These are phyloP conservation scores for Aurelia sp. DNA, from an alignment of 30 jellyfish, hydroid and myxozoan species.

Conservation along the genomic window DNA sequence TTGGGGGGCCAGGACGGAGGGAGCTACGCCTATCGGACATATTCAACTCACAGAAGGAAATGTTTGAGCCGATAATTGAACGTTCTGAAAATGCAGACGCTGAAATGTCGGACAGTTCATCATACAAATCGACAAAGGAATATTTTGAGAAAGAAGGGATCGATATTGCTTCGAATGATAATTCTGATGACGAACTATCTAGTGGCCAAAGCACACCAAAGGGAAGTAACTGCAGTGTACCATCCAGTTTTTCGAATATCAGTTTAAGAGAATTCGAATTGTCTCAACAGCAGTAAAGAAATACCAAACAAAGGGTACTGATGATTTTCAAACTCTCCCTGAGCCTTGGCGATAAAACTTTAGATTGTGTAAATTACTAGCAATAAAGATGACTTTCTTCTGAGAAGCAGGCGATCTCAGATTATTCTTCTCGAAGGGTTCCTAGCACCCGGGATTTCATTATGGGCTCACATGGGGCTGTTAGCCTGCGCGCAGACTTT, in stretches of 20 bases:
- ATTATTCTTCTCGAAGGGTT: too few relatives aligned
- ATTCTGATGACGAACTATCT: not conserved
- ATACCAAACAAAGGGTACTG: not conserved
- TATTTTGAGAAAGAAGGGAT: constrained; percentile 10
- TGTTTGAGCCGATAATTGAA: constrained; percentile 59
- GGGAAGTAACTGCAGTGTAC: constrained; percentile 21
- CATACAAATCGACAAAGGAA: constrained; percentile 49
- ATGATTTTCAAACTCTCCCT: too few relatives aligned
- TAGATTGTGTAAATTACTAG: too few relatives aligned
- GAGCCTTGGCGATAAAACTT: too few relatives aligned
- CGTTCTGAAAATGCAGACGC: constrained; percentile 37
- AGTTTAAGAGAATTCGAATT: constrained; percentile 14
- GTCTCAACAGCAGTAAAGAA: not conserved
- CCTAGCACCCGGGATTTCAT: too few relatives aligned
- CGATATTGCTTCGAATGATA: not conserved
- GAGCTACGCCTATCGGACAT: constrained; percentile 52
- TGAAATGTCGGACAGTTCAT: constrained; percentile 39
- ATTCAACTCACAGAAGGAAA: constrained; percentile 54
- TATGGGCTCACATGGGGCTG: too few relatives aligned
- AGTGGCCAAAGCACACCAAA: constrained; percentile 48
- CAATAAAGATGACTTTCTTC: too few relatives aligned
- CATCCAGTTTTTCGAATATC: constrained; percentile 50
- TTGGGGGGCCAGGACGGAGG: constrained; percentile 36
- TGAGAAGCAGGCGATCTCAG: too few relatives aligned
- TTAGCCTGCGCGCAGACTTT: too few relatives aligned